Evolutionary conservation across 2,888 invertebrate genomes (phyloP).

Genomic region (Drosophila kanekoi): DNA sequence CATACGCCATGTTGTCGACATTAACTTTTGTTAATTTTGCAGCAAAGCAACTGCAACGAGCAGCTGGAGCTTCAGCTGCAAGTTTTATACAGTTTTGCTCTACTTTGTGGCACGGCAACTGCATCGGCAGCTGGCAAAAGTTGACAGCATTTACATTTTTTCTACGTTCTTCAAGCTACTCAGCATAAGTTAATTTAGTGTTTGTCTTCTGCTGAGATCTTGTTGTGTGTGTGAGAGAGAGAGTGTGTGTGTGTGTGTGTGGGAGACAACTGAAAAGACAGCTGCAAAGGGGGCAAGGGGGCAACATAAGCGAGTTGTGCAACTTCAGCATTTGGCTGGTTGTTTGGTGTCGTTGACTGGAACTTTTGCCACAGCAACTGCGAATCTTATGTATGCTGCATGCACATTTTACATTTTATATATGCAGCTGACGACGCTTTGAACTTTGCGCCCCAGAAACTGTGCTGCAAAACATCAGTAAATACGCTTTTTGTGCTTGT

Average conservation of each 20-base stretch:
- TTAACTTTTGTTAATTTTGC: slow-evolving; percentile 66
- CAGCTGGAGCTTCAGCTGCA: neutral
- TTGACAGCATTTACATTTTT: slow-evolving; percentile 65
- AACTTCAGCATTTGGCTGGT: slow-evolving; percentile 32
- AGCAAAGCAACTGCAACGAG: slow-evolving; percentile 40
- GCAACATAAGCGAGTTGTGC: slow-evolving; percentile 30
- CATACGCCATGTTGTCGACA: slow-evolving; percentile 60
- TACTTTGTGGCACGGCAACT: slow-evolving; percentile 19
- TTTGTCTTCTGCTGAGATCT: slow-evolving; percentile 63
- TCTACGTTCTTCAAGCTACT: slow-evolving; percentile 45
- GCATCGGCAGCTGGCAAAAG: slow-evolving; percentile 54
- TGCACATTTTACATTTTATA: slow-evolving; percentile 38
- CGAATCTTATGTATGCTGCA: slow-evolving; percentile 9
- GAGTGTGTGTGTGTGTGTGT: slow-evolving; percentile 7
- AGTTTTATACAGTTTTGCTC: slow-evolving; percentile 13
- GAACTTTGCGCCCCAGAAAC: slow-evolving; percentile 56
- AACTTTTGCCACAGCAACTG: slow-evolving; percentile 26
- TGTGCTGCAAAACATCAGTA: slow-evolving; percentile 59
- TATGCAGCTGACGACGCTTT: slow-evolving; percentile 61
- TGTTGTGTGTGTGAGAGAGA: slow-evolving; percentile 18
- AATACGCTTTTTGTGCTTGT: slow-evolving; percentile 52
- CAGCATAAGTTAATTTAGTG: slow-evolving; percentile 77
- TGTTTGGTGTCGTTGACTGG: slow-evolving; percentile 51
- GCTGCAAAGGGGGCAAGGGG: slow-evolving; percentile 18
- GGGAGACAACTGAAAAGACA: slow-evolving; percentile 20